A percentile compares a stretch with the other conserved stretches of the same genome.
phyloP scores from a whole-genome alignment of 2,113 vertebrate genomes.

The Atlantisia rogersi region DNA sequence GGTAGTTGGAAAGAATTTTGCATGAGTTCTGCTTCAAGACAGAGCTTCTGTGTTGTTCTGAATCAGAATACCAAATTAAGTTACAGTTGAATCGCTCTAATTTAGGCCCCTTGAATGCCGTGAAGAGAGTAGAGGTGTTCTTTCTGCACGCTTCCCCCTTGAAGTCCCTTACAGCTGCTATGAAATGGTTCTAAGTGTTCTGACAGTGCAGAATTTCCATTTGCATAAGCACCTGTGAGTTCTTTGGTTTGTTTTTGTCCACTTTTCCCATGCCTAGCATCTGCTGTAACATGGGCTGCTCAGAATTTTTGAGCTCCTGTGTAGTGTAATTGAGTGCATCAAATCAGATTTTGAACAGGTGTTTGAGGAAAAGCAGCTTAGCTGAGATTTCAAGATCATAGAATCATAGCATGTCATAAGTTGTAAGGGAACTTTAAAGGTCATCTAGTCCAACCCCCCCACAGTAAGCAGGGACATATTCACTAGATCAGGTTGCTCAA shows the following conservation, averaged over 20 bases:
- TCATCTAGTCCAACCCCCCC: no score
- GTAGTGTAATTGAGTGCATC: background rate
- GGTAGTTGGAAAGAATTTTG: background rate
- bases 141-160: background rate
- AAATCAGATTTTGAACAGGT: background rate
- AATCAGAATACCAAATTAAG: background rate
- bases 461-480: no score
- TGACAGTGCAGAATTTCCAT: background rate
- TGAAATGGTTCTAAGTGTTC: background rate
- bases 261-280: background rate
- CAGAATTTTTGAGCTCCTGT: background rate
- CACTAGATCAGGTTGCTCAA: no score
- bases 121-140: background rate
- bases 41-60: conserved; percentile 5
- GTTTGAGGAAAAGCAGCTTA: background rate
- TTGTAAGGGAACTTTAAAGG: no score
- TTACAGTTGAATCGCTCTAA: background rate
- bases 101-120: background rate
- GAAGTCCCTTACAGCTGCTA: background rate
- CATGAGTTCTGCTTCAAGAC: background rate
- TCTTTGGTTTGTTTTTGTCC: background rate
- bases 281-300: background rate
- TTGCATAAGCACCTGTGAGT: background rate
- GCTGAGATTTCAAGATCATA: background rate
- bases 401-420: no score